Evolutionary conservation across 2,888 invertebrate genomes (phyloP).

Genomic region (Drosophila monieri): DNA sequence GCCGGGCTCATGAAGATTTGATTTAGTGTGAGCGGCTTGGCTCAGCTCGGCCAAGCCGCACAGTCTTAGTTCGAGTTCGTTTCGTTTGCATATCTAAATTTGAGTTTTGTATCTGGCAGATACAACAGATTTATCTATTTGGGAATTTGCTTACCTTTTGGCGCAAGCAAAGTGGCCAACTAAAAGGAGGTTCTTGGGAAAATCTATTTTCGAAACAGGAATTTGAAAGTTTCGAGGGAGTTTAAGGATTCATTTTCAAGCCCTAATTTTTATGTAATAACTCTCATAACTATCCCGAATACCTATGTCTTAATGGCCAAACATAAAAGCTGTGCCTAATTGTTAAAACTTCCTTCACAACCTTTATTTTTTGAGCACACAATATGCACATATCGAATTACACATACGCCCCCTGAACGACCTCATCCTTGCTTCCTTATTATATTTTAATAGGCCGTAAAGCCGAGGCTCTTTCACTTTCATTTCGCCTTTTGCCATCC

Average conservation of each 20-base stretch:
- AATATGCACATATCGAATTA: constrained; percentile 27
- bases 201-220: not conserved
- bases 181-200: constrained; percentile 36
- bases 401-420: constrained; percentile 24
- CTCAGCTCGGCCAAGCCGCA: constrained; percentile 25
- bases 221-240: not conserved
- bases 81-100: constrained; percentile 72
- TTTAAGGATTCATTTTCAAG: not conserved
- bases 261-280: not conserved
- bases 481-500: constrained; percentile 25
- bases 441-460: constrained; percentile 42
- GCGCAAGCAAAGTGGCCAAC: constrained; percentile 7
- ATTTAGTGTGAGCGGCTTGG: constrained; percentile 68
- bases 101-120: constrained; percentile 53
- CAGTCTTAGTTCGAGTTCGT: constrained; percentile 28
- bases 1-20: constrained; percentile 79
- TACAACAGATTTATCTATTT: constrained; percentile 50
- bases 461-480: constrained; percentile 45
- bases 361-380: constrained; percentile 1
- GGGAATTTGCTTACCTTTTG: constrained; percentile 43
- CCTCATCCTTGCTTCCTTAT: constrained; percentile 37
- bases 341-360: constrained; percentile 5
- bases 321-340: constrained; percentile 11
- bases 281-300: not conserved
- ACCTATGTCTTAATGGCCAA: not conserved